Percentiles rank a stretch among this genome's conserved stretches.
Conservation (phyloP, 2,888 invertebrate genomes). For the Limnephilus auricula region DNA sequence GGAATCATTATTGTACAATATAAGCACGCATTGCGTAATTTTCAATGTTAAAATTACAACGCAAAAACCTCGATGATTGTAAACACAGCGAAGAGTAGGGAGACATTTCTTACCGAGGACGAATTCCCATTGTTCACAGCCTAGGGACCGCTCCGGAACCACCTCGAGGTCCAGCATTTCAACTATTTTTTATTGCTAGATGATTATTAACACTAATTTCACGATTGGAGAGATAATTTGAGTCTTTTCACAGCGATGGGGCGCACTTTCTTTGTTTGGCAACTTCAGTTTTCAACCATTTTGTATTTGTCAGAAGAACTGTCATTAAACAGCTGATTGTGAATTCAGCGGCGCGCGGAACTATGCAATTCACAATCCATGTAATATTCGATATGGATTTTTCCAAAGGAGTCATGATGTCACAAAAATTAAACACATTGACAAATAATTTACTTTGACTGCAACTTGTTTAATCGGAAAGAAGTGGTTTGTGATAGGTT, state of each 20-base stretch:
- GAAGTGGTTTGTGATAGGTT: no score
- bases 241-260: slow-evolving; percentile 12
- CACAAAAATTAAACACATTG: background rate
- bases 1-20: slow-evolving; percentile 9
- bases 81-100: slow-evolving; percentile 51
- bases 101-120: slow-evolving; percentile 86
- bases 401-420: background rate
- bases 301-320: slow-evolving; percentile 79
- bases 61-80: slow-evolving; percentile 76
- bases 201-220: background rate
- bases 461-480: no score
- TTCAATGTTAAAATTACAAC: slow-evolving; percentile 73
- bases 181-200: slow-evolving; percentile 68
- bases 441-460: no score
- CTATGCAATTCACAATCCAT: background rate
- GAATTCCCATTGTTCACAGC: slow-evolving; percentile 99
- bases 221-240: background rate
- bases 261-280: slow-evolving; percentile 77
- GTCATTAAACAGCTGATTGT: slow-evolving; percentile 80
- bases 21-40: slow-evolving; percentile 70
- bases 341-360: slow-evolving; percentile 71
- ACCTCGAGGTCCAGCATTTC: slow-evolving; percentile 98
- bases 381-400: background rate
- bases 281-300: slow-evolving; percentile 80
- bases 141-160: slow-evolving; percentile 95